Base-by-base conservation (phyloP, 2,797 vertebrate genomes). In the Apogon talboti region DNA sequence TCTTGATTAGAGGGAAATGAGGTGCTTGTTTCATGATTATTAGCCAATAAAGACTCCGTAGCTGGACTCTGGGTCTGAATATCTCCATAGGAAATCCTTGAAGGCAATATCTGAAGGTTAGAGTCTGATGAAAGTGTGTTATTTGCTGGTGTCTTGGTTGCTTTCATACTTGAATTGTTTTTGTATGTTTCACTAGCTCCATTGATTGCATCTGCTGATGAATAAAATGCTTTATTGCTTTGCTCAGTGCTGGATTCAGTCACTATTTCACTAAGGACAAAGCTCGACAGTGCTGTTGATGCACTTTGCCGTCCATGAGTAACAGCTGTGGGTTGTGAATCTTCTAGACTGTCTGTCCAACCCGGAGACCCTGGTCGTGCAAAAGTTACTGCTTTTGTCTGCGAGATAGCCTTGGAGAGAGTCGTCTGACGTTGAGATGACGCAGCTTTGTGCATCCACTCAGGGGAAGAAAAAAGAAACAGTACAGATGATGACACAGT, bases 351-450 rank as follows among this genome's bases (percentile, higher is more conserved):
- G 14, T 59, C 68, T 61, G 79, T 82, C 84, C 82, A 79, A 75
- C 64, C 67, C 40, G 63, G 65, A 87, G 83, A 84, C 72, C 71
- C 71, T 83, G 76, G 56, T 84, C 82, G 64, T 78, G 87, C 64
- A 69, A 14, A 74, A 18, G 69, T 50, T 64, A 64, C 62, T 40
- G 72, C 73, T 59, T 90, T 82, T 70, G 82, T 78, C 81, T 66
- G 66, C 67, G 41, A 33, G 35, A 85, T 84, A 87, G 71, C 15
- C 86, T 84, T 92, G 86, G 83, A 71, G 84, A 78, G 83, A 37
- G 16, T 67, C 54, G 14, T 50, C n/a, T 71, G 66, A 81, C 67
- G 24, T 21, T 71, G 66, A 80, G 71, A 70, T 47, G 71, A 74
- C 37, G 40, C 18, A 37, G 56, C 59, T 82, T 81, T 76, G 44